Evolutionary conservation across 2,888 invertebrate genomes (phyloP).

Genomic region (Periphyllus acericola): DNA sequence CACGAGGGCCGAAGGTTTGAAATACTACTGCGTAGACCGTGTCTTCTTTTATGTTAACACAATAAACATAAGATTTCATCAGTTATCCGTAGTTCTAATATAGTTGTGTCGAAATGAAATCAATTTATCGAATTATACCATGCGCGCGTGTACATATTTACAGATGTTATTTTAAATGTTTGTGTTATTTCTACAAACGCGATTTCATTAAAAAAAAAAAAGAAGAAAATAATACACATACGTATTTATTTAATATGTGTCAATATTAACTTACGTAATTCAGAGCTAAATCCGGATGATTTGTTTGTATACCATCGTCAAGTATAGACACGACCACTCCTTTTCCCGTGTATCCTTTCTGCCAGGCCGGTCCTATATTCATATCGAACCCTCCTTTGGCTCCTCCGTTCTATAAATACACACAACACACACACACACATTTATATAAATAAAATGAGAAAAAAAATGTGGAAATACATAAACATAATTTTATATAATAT

Average conservation of each 20-base stretch:
- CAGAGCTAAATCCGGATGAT: conserved; percentile 90
- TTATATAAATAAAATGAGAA: neutral
- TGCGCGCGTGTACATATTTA: too few species aligned
- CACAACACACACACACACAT: neutral
- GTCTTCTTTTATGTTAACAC: too few species aligned
- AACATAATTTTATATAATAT: conserved; percentile 1
- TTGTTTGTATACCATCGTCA: conserved; percentile 96
- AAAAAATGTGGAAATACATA: neutral
- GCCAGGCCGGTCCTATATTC: conserved; percentile 96
- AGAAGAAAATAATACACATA: neutral
- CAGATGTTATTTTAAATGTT: neutral
- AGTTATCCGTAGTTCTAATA: too few species aligned
- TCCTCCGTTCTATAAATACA: conserved; percentile 79
- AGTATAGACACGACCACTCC: conserved; percentile 95
- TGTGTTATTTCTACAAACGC: neutral
- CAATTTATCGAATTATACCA: too few species aligned
- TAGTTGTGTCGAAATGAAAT: too few species aligned
- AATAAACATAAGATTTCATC: too few species aligned
- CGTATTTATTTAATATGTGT: neutral
- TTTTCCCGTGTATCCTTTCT: conserved; percentile 94
- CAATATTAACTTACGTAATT: conserved; percentile 82
- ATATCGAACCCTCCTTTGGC: conserved; percentile 95
- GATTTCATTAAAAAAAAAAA: neutral
- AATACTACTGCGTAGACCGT: too few species aligned
- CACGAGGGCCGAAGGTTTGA: too few species aligned